These are phyloP conservation scores for Muscidifurax raptorellus DNA, from an alignment of 1,140 invertebrate genomes.

Conservation along the genomic window DNA sequence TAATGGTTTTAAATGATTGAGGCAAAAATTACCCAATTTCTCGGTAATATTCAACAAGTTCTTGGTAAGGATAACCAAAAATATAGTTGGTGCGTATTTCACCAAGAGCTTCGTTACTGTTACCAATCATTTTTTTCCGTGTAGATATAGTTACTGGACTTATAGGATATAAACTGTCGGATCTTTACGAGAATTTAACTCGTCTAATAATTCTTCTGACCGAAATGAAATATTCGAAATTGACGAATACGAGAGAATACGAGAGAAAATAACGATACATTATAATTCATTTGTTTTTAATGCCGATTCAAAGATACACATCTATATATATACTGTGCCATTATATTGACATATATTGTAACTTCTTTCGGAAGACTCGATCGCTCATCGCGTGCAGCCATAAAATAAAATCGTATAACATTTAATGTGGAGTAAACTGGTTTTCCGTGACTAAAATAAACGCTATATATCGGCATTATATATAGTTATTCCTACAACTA, in stretches of 20 bases:
- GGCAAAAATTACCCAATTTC: too few species aligned
- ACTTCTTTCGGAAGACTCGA: constrained; percentile 29
- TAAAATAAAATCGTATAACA: constrained; percentile 48
- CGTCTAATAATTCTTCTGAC: neutral
- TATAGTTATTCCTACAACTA: neutral
- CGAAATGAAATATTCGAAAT: neutral
- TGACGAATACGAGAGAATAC: too few species aligned
- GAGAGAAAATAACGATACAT: constrained; percentile 2
- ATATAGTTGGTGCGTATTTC: too few species aligned
- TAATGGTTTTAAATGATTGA: too few species aligned
- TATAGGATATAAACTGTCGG: too few species aligned
- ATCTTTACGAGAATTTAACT: too few species aligned
- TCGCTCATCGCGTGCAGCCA: constrained; percentile 17
- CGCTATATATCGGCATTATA: too few species aligned
- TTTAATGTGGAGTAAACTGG: constrained; percentile 46
- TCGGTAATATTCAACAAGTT: too few species aligned
- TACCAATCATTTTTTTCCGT: too few species aligned
- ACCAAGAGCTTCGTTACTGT: too few species aligned
- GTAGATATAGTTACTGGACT: too few species aligned
- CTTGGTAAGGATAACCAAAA: too few species aligned
- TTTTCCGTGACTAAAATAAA: constrained; percentile 29
- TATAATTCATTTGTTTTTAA: constrained; percentile 49
- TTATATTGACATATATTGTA: constrained; percentile 31
- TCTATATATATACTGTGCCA: constrained; percentile 30
- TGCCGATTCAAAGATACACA: constrained; percentile 30